A percentile compares a stretch with the other conserved stretches of the same genome.
These are phyloP conservation scores for Sinocyclocheilus grahami DNA, from an alignment of 2,113 vertebrate genomes.

Conservation along the genomic window DNA sequence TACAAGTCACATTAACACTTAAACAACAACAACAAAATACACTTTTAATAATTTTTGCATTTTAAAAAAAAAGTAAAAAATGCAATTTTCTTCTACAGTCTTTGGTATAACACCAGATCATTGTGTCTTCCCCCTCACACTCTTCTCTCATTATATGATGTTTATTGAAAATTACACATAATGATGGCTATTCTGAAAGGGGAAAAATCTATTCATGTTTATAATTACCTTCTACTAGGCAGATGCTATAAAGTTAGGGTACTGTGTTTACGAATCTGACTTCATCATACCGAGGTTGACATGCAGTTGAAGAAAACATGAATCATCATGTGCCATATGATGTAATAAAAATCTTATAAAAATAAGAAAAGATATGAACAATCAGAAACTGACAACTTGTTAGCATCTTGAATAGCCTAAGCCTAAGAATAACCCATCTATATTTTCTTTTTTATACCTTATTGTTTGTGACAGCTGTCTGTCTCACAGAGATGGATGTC, in stretches of 20 bases:
- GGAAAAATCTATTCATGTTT: not conserved
- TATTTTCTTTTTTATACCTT: not conserved
- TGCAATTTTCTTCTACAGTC: not conserved
- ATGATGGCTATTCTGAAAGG: not conserved
- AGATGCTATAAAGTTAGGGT: not conserved
- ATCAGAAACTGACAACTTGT: not conserved
- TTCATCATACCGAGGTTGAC: not conserved
- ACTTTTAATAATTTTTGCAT: not conserved
- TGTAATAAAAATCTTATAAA: not conserved
- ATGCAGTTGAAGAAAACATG: not conserved
- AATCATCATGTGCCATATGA: not conserved
- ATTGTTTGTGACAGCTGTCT: not conserved
- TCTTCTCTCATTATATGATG: not conserved
- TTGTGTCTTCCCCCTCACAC: not conserved
- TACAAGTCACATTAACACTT: no score
- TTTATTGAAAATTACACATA: conserved; percentile 8
- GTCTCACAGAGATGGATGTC: not conserved
- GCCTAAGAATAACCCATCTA: not conserved
- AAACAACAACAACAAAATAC: no score
- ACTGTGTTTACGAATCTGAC: not conserved
- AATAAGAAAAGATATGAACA: not conserved
- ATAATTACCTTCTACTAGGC: not conserved
- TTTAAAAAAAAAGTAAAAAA: not conserved
- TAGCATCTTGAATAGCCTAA: not conserved
- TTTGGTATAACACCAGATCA: not conserved